A percentile compares a stretch with the other conserved stretches of the same genome.
Evolutionary conservation across 2,113 vertebrate species (phyloP).

Genomic region (Loxodonta africana): DNA sequence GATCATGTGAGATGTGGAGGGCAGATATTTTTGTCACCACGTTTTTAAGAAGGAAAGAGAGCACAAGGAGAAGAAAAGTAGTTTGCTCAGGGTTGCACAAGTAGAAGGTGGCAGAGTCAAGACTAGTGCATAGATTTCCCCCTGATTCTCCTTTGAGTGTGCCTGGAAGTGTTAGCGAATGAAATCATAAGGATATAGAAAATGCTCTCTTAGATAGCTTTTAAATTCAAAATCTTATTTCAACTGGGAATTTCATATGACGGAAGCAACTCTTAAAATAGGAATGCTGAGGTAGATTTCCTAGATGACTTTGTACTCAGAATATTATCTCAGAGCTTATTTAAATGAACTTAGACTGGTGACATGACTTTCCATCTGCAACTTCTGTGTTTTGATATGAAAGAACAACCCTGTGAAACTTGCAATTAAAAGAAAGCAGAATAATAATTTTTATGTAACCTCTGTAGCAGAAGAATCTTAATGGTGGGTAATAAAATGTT

Average conservation of each 20-base stretch:
- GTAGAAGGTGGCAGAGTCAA: neutral
- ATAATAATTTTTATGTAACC: slow-evolving; percentile 79
- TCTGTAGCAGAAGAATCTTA: slow-evolving; percentile 84
- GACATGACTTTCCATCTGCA: slow-evolving; percentile 52
- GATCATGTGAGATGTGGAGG: neutral
- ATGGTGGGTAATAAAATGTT: slow-evolving; percentile 82
- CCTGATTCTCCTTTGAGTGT: neutral
- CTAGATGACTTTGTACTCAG: neutral
- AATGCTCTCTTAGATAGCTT: neutral
- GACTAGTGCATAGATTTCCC: neutral
- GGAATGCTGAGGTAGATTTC: neutral
- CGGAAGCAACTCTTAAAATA: neutral
- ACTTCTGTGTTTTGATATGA: slow-evolving; percentile 69
- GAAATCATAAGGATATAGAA: neutral
- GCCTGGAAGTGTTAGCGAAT: neutral
- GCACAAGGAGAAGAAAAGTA: neutral
- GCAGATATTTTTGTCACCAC: neutral
- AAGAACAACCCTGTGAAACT: slow-evolving; percentile 76
- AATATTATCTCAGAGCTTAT: slow-evolving; percentile 47
- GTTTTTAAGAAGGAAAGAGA: neutral
- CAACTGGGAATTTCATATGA: neutral
- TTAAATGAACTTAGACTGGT: slow-evolving; percentile 45
- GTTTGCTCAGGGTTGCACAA: neutral
- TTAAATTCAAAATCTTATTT: neutral
- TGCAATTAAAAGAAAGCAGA: slow-evolving; percentile 78